Evolutionary conservation across 2,113 vertebrate species (phyloP), one percentile per base, ranked within the genome.

Genomic region (Anolis carolinensis): DNA sequence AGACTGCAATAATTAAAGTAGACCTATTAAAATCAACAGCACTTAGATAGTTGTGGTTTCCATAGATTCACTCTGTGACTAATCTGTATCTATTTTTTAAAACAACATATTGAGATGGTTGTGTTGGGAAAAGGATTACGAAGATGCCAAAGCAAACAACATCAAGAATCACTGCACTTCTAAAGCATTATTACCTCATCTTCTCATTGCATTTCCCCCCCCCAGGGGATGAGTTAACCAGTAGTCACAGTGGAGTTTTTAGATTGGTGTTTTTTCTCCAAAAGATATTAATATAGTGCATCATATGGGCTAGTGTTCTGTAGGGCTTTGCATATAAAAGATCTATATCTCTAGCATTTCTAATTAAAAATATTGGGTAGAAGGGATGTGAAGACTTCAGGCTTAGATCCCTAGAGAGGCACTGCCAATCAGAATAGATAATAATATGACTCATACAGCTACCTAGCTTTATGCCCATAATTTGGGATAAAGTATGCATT

Each of bases 221-320:
- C 2, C 5, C 7, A 20, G 4, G 21, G 11, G 13, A 1, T 34
- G 18, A 72, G 44, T 55, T 71, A 4, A 3, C 39, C 39, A 44
- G 39, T 6, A 1, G 14, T 55, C 32, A 59, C 63, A 25, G 20
- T 1, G 0, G 9, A 32, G 23, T 1, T 72, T 62, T 2, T 23
- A 25, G 82, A 13, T 30, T 2, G 81, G 73, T 4, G 4, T 48
- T 25, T 63, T 67, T 27, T 7, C 25, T 70, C 44, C 65, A n/a
- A 70, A 68, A 50, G 14, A 25, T 1, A 8, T 32, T 2, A 2
- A 50, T 77, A 84, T 34, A n/a, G 1, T 2, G 32, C 30, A 14
- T 5, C 0, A 7, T 3, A 8, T 71, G 8, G 5, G 21, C 50
- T 73, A 7, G 52, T 18, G 0, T 0, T 59, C 18, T 18, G 55